Conservation (phyloP, 2,113 vertebrate species). For the Hydropotes inermis region DNA sequence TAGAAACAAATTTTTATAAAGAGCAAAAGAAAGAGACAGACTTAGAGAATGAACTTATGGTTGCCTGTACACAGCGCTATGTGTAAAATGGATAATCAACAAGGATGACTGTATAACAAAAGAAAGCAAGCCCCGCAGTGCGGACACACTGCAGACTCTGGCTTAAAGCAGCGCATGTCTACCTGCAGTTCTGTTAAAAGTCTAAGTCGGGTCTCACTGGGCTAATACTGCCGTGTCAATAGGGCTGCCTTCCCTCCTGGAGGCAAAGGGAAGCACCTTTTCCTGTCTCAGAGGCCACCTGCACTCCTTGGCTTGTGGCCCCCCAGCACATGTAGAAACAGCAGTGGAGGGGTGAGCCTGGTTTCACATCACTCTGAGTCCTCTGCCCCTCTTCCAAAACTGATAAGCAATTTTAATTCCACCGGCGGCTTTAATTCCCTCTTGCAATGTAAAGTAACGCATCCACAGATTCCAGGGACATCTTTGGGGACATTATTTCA, state of each 20-base stretch:
- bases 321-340: fast-evolving
- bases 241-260: neutral
- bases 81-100: neutral
- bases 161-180: neutral
- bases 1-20: no score
- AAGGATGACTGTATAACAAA: neutral
- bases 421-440: neutral
- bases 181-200: neutral
- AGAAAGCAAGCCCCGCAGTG: neutral
- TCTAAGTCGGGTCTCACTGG: neutral
- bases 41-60: neutral
- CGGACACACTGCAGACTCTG: neutral
- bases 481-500: neutral
- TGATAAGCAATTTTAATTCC: neutral
- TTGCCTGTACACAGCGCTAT: neutral
- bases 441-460: fast-evolving
- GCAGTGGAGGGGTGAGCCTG: neutral
- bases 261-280: neutral
- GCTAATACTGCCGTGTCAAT: fast-evolving
- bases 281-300: neutral
- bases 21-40: neutral
- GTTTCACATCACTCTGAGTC: fast-evolving
- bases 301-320: no score
- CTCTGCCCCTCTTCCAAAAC: neutral
- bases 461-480: neutral